phyloP scores from a whole-genome alignment of 2,888 invertebrate species.

The Ceramica pisi region DNA sequence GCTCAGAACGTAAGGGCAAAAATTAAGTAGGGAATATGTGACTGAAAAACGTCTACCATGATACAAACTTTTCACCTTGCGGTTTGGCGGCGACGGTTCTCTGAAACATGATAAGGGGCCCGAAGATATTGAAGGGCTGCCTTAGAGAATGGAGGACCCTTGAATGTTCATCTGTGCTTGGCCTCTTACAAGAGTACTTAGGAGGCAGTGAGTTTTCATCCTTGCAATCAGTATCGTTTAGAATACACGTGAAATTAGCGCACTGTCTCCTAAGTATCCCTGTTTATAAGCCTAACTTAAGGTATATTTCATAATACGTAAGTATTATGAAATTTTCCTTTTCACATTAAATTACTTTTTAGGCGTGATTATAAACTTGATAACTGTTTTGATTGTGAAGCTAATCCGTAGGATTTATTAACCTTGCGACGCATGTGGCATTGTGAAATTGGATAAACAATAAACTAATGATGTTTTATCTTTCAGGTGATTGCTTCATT shows the following conservation, averaged over 20 bases:
- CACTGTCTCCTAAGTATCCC: no score
- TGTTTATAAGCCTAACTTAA: no score
- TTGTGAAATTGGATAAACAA: conserved; percentile 29
- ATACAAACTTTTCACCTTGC: not conserved
- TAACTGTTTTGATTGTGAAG: conserved; percentile 24
- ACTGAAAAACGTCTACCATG: not conserved
- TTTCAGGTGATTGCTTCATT: conserved; percentile 83
- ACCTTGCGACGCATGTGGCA: conserved; percentile 24
- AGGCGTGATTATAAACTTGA: conserved; percentile 9
- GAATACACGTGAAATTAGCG: no score
- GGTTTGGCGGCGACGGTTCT: not conserved
- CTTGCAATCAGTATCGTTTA: no score
- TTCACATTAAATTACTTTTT: no score
- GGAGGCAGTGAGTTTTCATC: no score
- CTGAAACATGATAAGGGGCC: conserved; percentile 11
- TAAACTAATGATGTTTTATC: conserved; percentile 31
- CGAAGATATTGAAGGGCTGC: conserved; percentile 2
- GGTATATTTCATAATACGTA: conserved; percentile 6
- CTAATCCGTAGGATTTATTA: conserved; percentile 38
- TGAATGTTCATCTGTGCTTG: conserved; percentile 11
- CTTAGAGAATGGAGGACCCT: conserved; percentile 8
- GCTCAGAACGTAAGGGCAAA: not conserved
- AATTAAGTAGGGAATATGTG: not conserved
- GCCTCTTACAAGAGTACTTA: not conserved
- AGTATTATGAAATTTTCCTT: not conserved